These are phyloP conservation scores for Marcusenius ussheri DNA, from an alignment of 2,113 vertebrate species.

Conservation along the genomic window DNA sequence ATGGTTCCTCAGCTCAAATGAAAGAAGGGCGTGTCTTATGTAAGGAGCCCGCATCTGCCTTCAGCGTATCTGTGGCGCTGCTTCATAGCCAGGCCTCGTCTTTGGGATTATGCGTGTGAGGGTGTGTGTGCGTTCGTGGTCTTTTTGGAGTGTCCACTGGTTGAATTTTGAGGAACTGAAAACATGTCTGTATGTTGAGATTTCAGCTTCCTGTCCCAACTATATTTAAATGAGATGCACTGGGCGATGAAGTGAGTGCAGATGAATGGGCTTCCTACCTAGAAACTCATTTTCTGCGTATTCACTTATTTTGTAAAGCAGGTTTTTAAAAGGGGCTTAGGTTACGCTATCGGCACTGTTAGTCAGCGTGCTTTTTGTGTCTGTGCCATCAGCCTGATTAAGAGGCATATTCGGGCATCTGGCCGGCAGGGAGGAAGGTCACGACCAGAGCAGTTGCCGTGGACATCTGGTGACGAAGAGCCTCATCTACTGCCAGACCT, in stretches of 20 bases:
- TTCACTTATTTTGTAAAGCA: neutral
- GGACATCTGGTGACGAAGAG: conserved; percentile 12
- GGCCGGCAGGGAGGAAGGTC: neutral
- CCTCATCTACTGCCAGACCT: neutral
- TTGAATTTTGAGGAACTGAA: neutral
- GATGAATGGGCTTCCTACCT: neutral
- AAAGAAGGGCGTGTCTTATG: neutral
- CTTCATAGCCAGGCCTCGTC: neutral
- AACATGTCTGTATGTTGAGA: neutral
- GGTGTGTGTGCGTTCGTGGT: neutral
- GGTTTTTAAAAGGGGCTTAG: neutral
- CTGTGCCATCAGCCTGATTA: neutral
- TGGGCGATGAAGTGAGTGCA: too few species aligned
- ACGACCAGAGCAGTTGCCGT: neutral
- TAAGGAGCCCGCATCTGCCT: neutral
- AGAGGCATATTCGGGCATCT: neutral
- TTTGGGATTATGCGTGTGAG: neutral
- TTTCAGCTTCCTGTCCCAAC: neutral
- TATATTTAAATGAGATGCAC: neutral
- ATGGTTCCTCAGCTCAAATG: too few species aligned
- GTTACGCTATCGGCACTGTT: neutral
- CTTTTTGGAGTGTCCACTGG: neutral
- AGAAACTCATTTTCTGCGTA: neutral
- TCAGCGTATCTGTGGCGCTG: neutral
- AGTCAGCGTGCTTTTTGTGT: neutral